Percentiles rank a stretch among this genome's conserved stretches.
These are phyloP conservation scores for Menura novaehollandiae DNA, from an alignment of 2,113 vertebrate species.

Conservation along the genomic window DNA sequence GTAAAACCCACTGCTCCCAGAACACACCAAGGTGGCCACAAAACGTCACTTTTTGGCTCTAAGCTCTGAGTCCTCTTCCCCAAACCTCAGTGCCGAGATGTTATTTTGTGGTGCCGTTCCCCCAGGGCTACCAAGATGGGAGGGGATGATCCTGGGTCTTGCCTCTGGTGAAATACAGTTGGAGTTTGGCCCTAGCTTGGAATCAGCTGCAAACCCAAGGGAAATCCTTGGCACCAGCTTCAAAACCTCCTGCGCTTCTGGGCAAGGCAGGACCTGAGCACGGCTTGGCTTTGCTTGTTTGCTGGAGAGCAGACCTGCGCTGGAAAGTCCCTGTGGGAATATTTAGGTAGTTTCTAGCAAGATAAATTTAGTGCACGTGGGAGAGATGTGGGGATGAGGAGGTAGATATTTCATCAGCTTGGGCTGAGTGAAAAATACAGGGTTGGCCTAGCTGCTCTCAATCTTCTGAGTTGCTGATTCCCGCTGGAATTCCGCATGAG, in stretches of 20 bases:
- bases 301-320: not conserved
- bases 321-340: not conserved
- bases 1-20: not conserved
- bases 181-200: not conserved
- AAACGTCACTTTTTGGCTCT: not conserved
- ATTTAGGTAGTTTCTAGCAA: not conserved
- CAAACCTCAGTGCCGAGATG: fast-evolving
- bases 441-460: not conserved
- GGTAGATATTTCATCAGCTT: not conserved
- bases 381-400: not conserved
- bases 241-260: not conserved
- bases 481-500: fast-evolving
- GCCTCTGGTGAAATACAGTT: not conserved
- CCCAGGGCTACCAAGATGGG: not conserved
- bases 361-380: not conserved
- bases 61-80: not conserved
- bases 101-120: not conserved
- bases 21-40: not conserved
- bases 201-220: not conserved
- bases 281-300: not conserved
- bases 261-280: not conserved
- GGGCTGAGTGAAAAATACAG: not conserved
- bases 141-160: not conserved
- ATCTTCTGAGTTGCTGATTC: not conserved
- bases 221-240: not conserved